A percentile compares a stretch with the other conserved stretches of the same genome.
phyloP scores from a whole-genome alignment of 2,113 vertebrate species.

The Platysternon megacephalum region DNA sequence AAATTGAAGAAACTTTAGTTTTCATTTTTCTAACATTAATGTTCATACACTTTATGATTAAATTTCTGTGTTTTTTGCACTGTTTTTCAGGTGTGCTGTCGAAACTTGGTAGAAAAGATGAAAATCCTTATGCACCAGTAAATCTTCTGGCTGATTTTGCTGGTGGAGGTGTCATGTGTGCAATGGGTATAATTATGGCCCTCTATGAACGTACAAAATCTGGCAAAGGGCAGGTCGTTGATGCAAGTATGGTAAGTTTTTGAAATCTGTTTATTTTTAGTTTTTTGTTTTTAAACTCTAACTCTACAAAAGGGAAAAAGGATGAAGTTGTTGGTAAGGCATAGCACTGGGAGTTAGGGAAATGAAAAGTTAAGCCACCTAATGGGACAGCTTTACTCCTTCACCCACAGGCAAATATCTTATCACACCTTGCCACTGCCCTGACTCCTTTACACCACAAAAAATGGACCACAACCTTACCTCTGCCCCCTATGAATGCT shows the following conservation, averaged over 20 bases:
- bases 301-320: background rate
- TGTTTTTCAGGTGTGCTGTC: conserved; percentile 88
- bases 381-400: background rate
- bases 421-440: background rate
- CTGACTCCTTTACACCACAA: background rate
- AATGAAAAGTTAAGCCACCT: background rate
- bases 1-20: background rate
- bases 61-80: background rate
- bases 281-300: background rate
- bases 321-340: rapidly evolving
- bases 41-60: background rate
- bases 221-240: conserved; percentile 92
- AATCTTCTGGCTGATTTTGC: conserved; percentile 96
- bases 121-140: conserved; percentile 87
- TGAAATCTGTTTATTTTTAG: background rate
- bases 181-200: conserved; percentile 89
- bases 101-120: conserved; percentile 84
- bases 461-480: rapidly evolving
- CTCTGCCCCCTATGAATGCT: background rate
- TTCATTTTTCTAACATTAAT: background rate
- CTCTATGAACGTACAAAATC: conserved; percentile 89
- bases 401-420: background rate
- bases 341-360: background rate
- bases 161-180: conserved; percentile 90
- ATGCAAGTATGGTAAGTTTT: conserved; percentile 92